Evolutionary conservation across 2,888 invertebrate genomes (phyloP), one percentile per base, ranked within the genome.

Genomic region (Oscheius onirici): DNA sequence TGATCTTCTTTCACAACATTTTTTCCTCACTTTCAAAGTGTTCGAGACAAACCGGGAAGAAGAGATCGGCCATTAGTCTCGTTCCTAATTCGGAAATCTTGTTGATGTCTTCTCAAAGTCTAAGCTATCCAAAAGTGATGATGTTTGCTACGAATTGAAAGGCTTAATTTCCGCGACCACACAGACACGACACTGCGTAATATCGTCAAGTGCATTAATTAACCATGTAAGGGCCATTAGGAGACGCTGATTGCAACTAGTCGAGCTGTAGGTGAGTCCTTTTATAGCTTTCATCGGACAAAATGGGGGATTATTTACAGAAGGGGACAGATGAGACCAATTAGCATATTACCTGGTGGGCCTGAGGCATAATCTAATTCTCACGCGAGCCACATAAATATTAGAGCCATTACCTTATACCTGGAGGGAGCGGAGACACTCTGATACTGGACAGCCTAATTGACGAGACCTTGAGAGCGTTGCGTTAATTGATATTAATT

Each of bases 131-230:
- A 34, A 34, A 34, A 34, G 34, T 34, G 34, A 34, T 34, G 34
- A 34, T 34, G 34, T 34, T 34, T 34, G 34, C 34, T 34, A 34
- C 3, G 34, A 34, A 8, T 6, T 6, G 8, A 3, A 34, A 34
- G 34, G 34, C 34, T 49, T 63, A 63, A 49, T 63, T 63, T 63
- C 63, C 63, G 24, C 63, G 49, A 63, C 46, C 63, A 63, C 63
- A 43, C 58, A 22, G 15, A 43, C 63, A 49, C 43, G 58, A 40
- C 58, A 58, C 58, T 58, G 28, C 49, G 63, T 63, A 52, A 54
- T 66, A 66, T 66, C 66, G 52, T 51, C 66, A 28, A 26, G 52
- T 22, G 34, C 66, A 66, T 66, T 66, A 66, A 66, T 66, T 66
- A 66, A 61, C 61, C 61, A 61, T 61, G 61, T 61, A 61, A 52